Base-by-base conservation (phyloP, 2,113 vertebrate species). In the Arvicanthis niloticus region DNA sequence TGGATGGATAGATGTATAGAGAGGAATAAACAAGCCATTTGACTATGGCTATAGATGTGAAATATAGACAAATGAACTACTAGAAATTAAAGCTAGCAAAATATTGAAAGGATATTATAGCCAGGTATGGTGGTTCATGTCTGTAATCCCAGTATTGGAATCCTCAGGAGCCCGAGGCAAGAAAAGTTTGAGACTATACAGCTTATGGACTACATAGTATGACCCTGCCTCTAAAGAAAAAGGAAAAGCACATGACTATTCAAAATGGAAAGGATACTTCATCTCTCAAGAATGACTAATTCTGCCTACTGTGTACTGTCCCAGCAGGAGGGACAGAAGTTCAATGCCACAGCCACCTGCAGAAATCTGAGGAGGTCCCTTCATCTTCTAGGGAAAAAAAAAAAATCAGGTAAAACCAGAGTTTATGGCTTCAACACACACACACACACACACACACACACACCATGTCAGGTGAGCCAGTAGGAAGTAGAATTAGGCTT, bases 31-130 rank as follows among this genome's bases (percentile, higher is more conserved):
- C 65, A 84, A 24, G 2, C 73, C 76, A 51, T 94, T 22, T 65
- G 70, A 56, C 56, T 94, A 48, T 65, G 56, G 16, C 31, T 73
- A 37, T 42, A 65, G 37, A 40, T 88, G 11, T 3, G 92, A 96
- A 93, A 76, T 75, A 75, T 34, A 24, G 31, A 73, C 31, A 53
- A 80, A 94, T 67, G 53, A 92, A 60, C 51, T 89, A 60, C 75
- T 81, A 94, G 65, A 56, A 94, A 96, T 92, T n/a, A 94, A 76
- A 70, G 56, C 53, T 10, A 76, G 65, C 73, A 96, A 94, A 40
- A 81, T 70, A 94, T 53, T 89, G 85, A 78, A 89, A 78, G 62
- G 29, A 29, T 24, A 26, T 24, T 22, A 40, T 26, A 60, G 37
- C 80, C 80, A 82, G 22, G 3, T 60, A 12, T 58, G 37, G 11